Base-by-base conservation (phyloP, 2,113 vertebrate species). In the Coreoperca whiteheadi region DNA sequence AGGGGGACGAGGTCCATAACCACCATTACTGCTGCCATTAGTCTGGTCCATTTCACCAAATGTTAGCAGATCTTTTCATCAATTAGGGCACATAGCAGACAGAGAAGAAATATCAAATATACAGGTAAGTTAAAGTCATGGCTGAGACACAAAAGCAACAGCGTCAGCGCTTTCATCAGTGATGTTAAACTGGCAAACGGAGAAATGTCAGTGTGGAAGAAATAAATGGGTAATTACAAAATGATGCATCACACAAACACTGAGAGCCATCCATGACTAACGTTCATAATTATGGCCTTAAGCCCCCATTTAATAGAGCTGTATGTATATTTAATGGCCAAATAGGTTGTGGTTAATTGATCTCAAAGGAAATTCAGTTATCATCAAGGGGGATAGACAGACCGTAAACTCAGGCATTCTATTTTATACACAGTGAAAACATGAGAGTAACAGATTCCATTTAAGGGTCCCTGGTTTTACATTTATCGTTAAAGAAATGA, bases 321-420 rank as follows among this genome's bases (percentile, higher is more conserved):
- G 66, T 76, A 87, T 89, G 88, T 88, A 82, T 86, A 72, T 89
- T 93, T 90, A 90, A 90, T 87, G 74, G 76, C 14, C 70, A 83
- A 71, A 88, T 80, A 85, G 75, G 70, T 81, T 69, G 69, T 70
- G 78, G 61, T 76, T 90, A 88, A 91, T 89, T 87, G 85, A 90
- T 89, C 83, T 82, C 86, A 56, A 56, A 83, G 87, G 90, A 88
- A 77, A 88, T 75, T 63, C 72, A 69, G 67, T 72, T 78, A 59
- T 71, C 75, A 74, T 60, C 81, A 75, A 51, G 57, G 54, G 53
- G 54, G 60, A 77, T 30, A 74, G 34, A 71, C 41, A 63, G 34
- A 84, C 65, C 71, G 10, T 74, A 72, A 65, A 82, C 0, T 25
- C 46, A 30, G 30, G 41, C 15, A 66, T 81, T 82, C 21, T 75